Base-by-base conservation (phyloP, 2,888 invertebrate genomes). In the Ametastegia equiseti region DNA sequence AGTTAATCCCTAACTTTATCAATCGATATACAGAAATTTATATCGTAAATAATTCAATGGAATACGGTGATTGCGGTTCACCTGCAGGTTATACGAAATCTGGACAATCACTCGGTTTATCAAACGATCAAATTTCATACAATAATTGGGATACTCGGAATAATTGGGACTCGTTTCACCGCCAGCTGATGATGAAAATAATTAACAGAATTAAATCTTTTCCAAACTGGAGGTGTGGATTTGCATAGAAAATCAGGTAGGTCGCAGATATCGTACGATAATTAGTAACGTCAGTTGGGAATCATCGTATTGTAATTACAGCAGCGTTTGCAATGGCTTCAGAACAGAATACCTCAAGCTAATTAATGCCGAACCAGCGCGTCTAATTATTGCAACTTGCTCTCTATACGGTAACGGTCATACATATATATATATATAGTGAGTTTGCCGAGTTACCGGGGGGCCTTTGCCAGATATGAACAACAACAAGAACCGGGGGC, bases 301-400 rank as follows among this genome's bases (percentile, higher is more conserved):
- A 27, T 50, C 36, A 75, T 75, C 23, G 54, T 19, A 54, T 27
- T 36, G 54, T 33, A 75, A 75, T 23, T 75, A 19, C 36, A 39
- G 5, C 75, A 27, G 47, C 1, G 3, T 47, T 9, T 27, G 19
- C 19, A 11, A 23, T 23, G 33, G 33, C 50, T 36, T 36, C 47
- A n/a, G 7, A 42, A 42, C 42, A 45, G 78, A 63, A 78, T 63
- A 78, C 63, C 47, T 47, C 7, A 9, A 78, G 23, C 78, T 78
- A 78, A 78, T 78, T 78, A 78, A 78, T 63, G 60, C 42, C 42
- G 9, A 45, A 27, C 30, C 45, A 6, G 33, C 27, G n/a, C 73
- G 78, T 42, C 78, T 78, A 33, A 75, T 75, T 54, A 75, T 54
- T 75, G 19, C 54, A 75, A 54, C 54, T 54, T 54, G 75, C n/a